A percentile compares a stretch with the other conserved stretches of the same genome.
Evolutionary conservation across 2,113 vertebrate genomes (phyloP).

Genomic region (Camelus dromedarius): DNA sequence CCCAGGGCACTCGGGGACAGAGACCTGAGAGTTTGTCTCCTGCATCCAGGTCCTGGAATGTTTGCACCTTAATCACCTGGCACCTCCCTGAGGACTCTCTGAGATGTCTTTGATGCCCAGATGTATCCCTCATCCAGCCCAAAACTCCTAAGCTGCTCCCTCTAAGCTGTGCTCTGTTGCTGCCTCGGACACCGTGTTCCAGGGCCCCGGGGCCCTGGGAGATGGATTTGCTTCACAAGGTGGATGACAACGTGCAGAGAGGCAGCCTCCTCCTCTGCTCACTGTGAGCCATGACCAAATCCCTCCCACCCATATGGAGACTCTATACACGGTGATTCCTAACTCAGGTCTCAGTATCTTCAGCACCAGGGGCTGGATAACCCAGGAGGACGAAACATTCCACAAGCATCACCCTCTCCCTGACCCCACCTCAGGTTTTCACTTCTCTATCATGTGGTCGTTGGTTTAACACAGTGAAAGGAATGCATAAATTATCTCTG

Average conservation of each 20-base stretch:
- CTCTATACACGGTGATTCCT: fast-evolving
- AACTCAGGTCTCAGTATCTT: fast-evolving
- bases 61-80: too few species aligned
- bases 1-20: background rate
- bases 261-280: too few species aligned
- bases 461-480: background rate
- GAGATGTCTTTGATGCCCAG: background rate
- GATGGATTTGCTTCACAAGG: fast-evolving
- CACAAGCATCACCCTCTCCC: fast-evolving
- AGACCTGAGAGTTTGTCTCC: background rate
- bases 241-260: fast-evolving
- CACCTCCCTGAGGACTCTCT: background rate
- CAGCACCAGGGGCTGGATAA: too few species aligned
- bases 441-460: background rate
- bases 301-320: fast-evolving
- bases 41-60: background rate
- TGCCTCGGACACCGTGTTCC: fast-evolving
- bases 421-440: background rate
- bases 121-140: background rate
- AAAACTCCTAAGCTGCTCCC: background rate
- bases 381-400: fast-evolving
- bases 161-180: background rate
- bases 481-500: too few species aligned
- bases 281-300: fast-evolving
- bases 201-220: background rate